Base-by-base conservation (phyloP, 1,140 invertebrate species). In the Dendrolimus kikuchii region DNA sequence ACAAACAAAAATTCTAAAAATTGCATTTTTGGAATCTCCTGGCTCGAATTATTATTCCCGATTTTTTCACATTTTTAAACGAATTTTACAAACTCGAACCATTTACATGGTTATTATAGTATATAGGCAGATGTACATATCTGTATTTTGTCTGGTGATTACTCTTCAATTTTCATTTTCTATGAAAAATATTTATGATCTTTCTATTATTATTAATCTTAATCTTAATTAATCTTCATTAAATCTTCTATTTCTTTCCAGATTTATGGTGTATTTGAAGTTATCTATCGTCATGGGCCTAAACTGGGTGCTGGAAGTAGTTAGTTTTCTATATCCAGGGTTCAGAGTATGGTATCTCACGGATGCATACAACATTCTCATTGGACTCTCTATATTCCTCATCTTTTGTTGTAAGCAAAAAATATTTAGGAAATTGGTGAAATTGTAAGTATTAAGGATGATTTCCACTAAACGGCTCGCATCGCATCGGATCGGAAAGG, bases 321-420 rank as follows among this genome's bases (percentile, higher is more conserved):
- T 70, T 37, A 79, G 74, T 46, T 66, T 58, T 1, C 7, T 67
- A 7, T 57, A 50, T 1, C 72, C 75, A 0, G 42, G 66, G 5
- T 55, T 59, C 6, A 40, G 47, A 0, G 47, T 73, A 7, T 80
- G 74, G 76, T 55, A 63, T 47, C 23, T 80, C 40, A 59, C 60
- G 1, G 78, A 81, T 45, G 40, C 57, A 3, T 81, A 77, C 60
- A 80, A 81, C 41, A 57, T 70, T 5, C 59, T 80, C 2, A 70
- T 78, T 9, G 86, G 87, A 4, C 37, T 87, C 10, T 66, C 68
- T 38, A 86, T 88, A 7, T 88, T 88, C 57, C 52, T 87, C 5
- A 87, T 88, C 45, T 87, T 87, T 48, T 72, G 87, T 5, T 84
- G 77, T 59, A 88, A 88, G 51, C 78, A 66, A 60, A 78, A 81